These are phyloP conservation scores for Phaonia tiefii DNA, from an alignment of 2,888 invertebrate species.

Conservation along the genomic window DNA sequence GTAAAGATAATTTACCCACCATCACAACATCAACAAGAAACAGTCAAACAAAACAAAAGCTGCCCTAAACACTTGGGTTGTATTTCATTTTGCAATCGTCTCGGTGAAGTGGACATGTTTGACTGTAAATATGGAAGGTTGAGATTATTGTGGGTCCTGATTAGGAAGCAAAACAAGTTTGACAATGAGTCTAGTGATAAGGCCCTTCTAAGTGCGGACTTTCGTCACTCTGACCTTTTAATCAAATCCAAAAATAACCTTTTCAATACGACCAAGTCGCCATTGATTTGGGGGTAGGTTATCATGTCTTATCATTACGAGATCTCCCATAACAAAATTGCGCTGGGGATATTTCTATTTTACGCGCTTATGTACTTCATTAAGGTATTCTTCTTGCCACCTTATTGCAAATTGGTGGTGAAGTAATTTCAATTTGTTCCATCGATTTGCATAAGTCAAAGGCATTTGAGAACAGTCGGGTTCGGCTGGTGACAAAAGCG, in stretches of 20 bases:
- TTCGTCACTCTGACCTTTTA: not conserved
- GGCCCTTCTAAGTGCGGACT: not conserved
- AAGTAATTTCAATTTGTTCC: not conserved
- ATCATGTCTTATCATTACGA: not conserved
- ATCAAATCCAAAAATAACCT: not conserved
- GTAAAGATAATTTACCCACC: too few species aligned
- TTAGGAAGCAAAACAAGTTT: not conserved
- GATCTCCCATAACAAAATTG: not conserved
- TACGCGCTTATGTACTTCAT: not conserved
- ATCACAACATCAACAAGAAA: too few species aligned
- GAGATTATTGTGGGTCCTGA: conserved; percentile 14
- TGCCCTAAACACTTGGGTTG: conserved; percentile 1
- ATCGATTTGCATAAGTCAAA: not conserved
- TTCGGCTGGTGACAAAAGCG: not conserved
- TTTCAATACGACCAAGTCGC: not conserved
- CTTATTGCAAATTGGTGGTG: not conserved
- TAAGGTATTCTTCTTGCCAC: not conserved
- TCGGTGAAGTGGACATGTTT: conserved; percentile 2
- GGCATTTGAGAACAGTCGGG: not conserved
- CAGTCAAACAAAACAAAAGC: too few species aligned
- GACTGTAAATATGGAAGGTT: not conserved
- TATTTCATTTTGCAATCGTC: conserved; percentile 9
- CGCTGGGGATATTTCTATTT: not conserved
- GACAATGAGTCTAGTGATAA: not conserved
- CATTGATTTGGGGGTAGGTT: not conserved